phyloP scores from a whole-genome alignment of 2,797 vertebrate genomes.

The Darevskia mixta region DNA sequence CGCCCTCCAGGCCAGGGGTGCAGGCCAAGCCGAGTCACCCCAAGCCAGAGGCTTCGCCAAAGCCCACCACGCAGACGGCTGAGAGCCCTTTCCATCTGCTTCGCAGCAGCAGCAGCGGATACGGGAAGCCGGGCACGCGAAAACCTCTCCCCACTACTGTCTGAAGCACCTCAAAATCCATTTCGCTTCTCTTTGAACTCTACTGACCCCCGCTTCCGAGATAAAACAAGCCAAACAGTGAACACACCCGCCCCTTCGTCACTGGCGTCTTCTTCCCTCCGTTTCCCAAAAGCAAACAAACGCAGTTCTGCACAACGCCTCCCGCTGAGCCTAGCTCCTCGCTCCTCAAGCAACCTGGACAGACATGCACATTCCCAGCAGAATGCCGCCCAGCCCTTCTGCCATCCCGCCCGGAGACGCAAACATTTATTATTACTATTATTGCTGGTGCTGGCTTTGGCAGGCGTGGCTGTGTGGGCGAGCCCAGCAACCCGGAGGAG shows the following conservation, averaged over 20 bases:
- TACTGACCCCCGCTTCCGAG: constrained; percentile 76
- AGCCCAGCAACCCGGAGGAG: neutral
- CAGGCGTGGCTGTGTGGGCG: constrained; percentile 61
- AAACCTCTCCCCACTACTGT: constrained; percentile 56
- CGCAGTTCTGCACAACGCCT: constrained; percentile 31
- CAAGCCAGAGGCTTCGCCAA: constrained; percentile 57
- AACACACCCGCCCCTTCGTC: constrained; percentile 56
- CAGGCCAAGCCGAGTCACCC: constrained; percentile 50
- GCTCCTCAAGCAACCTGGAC: constrained; percentile 70
- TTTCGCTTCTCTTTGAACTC: constrained; percentile 46
- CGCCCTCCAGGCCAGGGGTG: constrained; percentile 53
- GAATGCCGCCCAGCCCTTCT: constrained; percentile 61
- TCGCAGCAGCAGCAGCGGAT: constrained; percentile 56
- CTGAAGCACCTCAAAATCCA: constrained; percentile 56
- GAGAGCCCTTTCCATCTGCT: constrained; percentile 22
- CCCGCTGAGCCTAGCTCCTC: constrained; percentile 49
- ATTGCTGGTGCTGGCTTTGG: constrained; percentile 79
- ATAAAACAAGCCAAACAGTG: constrained; percentile 80
- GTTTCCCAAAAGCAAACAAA: constrained; percentile 58
- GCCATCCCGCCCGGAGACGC: constrained; percentile 20
- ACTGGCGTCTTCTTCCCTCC: constrained; percentile 52
- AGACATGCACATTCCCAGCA: constrained; percentile 53
- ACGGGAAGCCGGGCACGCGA: constrained; percentile 58
- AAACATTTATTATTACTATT: constrained; percentile 67
- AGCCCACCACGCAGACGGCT: constrained; percentile 42